Conservation (phyloP, 1,140 invertebrate species). For the Thalassaphorura encarpata region DNA sequence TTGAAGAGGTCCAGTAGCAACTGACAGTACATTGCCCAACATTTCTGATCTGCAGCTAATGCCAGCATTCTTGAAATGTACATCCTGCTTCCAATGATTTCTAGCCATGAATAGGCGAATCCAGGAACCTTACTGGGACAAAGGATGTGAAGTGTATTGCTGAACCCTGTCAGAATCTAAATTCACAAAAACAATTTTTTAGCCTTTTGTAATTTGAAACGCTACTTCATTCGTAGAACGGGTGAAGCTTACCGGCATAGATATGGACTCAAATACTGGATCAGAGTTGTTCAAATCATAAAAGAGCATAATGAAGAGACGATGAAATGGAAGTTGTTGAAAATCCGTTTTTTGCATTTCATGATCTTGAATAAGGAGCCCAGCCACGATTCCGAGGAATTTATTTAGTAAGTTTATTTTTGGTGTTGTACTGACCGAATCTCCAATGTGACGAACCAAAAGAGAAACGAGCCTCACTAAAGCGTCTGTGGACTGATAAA, state of each 20-base stretch:
- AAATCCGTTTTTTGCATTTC: slow-evolving; percentile 75
- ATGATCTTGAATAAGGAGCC: slow-evolving; percentile 89
- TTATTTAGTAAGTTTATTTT: slow-evolving; percentile 97
- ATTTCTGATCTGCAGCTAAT: slow-evolving; percentile 61
- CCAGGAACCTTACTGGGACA: slow-evolving; percentile 90
- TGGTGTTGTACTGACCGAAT: slow-evolving; percentile 74
- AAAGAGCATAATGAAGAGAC: slow-evolving; percentile 95
- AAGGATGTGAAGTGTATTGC: slow-evolving; percentile 83
- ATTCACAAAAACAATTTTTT: slow-evolving; percentile 28
- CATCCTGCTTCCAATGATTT: slow-evolving; percentile 89
- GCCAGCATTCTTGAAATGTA: slow-evolving; percentile 92
- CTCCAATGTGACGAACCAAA: slow-evolving; percentile 90
- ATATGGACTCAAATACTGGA: slow-evolving; percentile 80
- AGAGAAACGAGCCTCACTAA: slow-evolving; percentile 89
- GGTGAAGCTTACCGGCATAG: slow-evolving; percentile 56
- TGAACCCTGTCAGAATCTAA: slow-evolving; percentile 72
- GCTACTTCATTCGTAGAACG: too few species aligned
- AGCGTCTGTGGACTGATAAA: slow-evolving; percentile 90
- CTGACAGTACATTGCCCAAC: slow-evolving; percentile 82
- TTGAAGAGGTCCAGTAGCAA: slow-evolving; percentile 91
- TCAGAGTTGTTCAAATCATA: slow-evolving; percentile 91
- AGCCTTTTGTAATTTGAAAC: background rate
- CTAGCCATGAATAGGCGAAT: slow-evolving; percentile 97
- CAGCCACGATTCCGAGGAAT: slow-evolving; percentile 86
- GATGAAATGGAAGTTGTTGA: slow-evolving; percentile 93